These are phyloP conservation scores for Drosophila buzzatii DNA, from an alignment of 2,888 invertebrate species.

Conservation along the genomic window DNA sequence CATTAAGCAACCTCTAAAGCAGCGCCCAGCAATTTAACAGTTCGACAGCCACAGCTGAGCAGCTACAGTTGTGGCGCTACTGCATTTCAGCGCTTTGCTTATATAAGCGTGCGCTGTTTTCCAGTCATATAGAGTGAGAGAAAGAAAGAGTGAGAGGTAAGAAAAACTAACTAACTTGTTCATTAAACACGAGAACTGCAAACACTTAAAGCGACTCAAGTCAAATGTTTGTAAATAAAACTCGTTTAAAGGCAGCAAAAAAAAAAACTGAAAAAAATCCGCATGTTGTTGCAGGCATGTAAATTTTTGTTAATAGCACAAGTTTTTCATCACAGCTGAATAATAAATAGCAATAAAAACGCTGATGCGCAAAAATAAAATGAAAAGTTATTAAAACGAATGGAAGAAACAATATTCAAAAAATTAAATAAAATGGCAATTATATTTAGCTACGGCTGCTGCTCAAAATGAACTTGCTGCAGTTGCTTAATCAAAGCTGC, in stretches of 20 bases:
- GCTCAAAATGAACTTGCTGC: constrained; percentile 13
- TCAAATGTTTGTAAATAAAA: constrained; percentile 77
- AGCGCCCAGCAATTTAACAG: constrained; percentile 17
- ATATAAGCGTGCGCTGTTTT: constrained; percentile 54
- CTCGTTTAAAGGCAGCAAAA: constrained; percentile 61
- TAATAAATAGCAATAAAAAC: constrained; percentile 48
- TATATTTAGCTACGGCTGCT: constrained; percentile 25
- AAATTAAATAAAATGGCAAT: background rate
- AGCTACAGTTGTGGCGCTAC: constrained; percentile 28
- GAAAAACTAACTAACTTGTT: constrained; percentile 67
- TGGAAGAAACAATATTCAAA: background rate
- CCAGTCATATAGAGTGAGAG: constrained; percentile 11
- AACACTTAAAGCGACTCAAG: constrained; percentile 48
- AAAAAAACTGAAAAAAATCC: constrained; percentile 4
- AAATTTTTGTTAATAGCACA: constrained; percentile 77
- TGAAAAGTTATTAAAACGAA: constrained; percentile 13
- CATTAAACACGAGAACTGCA: constrained; percentile 76
- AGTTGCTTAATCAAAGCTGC: constrained; percentile 45
- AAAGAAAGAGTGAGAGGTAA: background rate
- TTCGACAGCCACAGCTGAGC: constrained; percentile 36
- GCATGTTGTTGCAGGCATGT: constrained; percentile 52
- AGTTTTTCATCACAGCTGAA: constrained; percentile 64
- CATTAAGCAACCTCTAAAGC: constrained; percentile 24
- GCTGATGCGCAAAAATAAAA: constrained; percentile 37
- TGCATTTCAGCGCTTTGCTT: constrained; percentile 40